phyloP scores from a whole-genome alignment of 2,797 vertebrate genomes.

The Parauchenoglanis punctatus region DNA sequence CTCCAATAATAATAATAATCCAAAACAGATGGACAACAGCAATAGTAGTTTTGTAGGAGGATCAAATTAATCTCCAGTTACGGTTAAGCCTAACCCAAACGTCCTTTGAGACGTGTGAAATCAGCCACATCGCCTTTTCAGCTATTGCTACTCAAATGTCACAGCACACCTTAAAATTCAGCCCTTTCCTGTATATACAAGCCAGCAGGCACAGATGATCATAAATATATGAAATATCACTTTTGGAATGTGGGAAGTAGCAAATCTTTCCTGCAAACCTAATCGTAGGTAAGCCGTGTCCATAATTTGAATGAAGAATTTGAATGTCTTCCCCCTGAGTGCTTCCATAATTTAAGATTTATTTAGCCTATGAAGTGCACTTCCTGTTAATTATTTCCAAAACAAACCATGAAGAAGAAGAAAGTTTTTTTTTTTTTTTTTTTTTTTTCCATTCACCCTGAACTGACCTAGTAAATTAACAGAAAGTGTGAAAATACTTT shows the following conservation, averaged over 20 bases:
- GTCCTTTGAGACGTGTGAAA: background rate
- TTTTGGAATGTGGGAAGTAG: background rate
- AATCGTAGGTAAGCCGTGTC: background rate
- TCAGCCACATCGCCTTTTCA: background rate
- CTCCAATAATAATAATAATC: background rate
- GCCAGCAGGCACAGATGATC: background rate
- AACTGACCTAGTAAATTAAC: constrained; percentile 17
- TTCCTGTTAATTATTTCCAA: constrained; percentile 30
- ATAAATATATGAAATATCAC: constrained; percentile 1
- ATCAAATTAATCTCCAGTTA: background rate
- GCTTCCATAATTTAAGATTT: constrained; percentile 11
- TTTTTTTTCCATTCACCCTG: background rate
- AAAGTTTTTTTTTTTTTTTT: background rate
- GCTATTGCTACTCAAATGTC: background rate
- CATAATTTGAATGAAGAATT: background rate
- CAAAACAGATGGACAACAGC: background rate
- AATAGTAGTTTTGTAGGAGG: background rate
- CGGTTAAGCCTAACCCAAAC: background rate
- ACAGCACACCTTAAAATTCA: background rate
- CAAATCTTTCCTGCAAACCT: background rate
- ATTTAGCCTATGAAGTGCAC: background rate
- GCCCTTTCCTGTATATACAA: background rate
- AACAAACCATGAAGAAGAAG: constrained; percentile 4
- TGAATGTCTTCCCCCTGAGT: background rate
- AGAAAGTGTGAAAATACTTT: constrained; percentile 27